Evolutionary conservation across 2,888 invertebrate species (phyloP).

Genomic region (Trachelus troglodyta): DNA sequence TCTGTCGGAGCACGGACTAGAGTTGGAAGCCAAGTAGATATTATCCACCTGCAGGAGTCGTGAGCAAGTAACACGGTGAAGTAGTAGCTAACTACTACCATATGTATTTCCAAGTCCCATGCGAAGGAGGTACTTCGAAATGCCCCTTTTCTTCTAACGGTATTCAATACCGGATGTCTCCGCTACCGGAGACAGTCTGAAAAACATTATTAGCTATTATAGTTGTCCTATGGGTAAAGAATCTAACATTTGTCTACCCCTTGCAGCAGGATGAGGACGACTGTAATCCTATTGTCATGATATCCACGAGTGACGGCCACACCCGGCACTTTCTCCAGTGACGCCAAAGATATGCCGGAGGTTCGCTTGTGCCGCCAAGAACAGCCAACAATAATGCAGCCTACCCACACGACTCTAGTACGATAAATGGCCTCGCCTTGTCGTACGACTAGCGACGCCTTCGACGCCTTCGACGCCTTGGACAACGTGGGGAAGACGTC

Average conservation of each 20-base stretch:
- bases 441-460: background rate
- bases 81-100: background rate
- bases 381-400: background rate
- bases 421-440: constrained; percentile 2
- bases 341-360: constrained; percentile 42
- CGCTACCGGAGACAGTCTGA: background rate
- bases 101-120: background rate
- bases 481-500: background rate
- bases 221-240: background rate
- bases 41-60: constrained; percentile 8
- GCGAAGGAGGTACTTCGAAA: background rate
- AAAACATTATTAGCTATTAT: background rate
- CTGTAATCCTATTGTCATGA: background rate
- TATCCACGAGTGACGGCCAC: constrained; percentile 27
- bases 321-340: constrained; percentile 48
- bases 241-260: background rate
- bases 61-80: background rate
- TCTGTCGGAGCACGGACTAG: background rate
- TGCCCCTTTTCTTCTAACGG: background rate
- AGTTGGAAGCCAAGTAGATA: background rate
- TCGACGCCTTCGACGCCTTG: no score
- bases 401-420: background rate
- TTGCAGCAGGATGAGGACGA: background rate
- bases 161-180: background rate
- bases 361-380: background rate